Percentiles rank a stretch among this genome's conserved stretches.
phyloP scores from a whole-genome alignment of 1,140 invertebrate species.

The Glomeris maerens region DNA sequence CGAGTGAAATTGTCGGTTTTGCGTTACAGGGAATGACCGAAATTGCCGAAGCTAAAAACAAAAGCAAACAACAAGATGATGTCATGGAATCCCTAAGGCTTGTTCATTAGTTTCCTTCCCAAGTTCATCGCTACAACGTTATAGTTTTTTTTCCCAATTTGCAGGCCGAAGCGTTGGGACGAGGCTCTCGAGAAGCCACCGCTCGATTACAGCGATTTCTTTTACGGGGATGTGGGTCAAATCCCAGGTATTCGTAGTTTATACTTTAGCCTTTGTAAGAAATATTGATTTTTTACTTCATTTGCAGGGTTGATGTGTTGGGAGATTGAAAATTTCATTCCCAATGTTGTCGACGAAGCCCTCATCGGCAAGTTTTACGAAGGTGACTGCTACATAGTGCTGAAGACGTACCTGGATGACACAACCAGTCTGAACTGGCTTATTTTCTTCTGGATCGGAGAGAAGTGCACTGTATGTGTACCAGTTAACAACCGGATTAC shows the following conservation, averaged over 20 bases:
- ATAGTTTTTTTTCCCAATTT: conserved; percentile 6
- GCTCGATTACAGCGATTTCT: conserved; percentile 97
- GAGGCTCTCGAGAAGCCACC: conserved; percentile 88
- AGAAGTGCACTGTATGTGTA: conserved; percentile 66
- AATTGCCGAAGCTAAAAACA: conserved; percentile 75
- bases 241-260: conserved; percentile 43
- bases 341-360: conserved; percentile 66
- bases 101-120: conserved; percentile 20
- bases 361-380: conserved; percentile 97
- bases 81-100: conserved; percentile 55
- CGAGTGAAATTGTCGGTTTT: background rate
- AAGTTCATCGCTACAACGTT: background rate
- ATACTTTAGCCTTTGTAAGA: conserved; percentile 19
- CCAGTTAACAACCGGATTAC: conserved; percentile 1
- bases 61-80: conserved; percentile 42
- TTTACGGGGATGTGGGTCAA: conserved; percentile 93
- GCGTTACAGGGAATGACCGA: conserved; percentile 75
- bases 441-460: conserved; percentile 99
- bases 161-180: conserved; percentile 55
- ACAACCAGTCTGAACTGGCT: conserved; percentile 76
- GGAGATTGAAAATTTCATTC: conserved; percentile 99
- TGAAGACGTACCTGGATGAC: conserved; percentile 78
- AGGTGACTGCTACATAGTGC: conserved; percentile 95
- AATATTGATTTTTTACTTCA: conserved; percentile 7
- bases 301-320: conserved; percentile 57